phyloP scores from a whole-genome alignment of 2,888 invertebrate species.

The Leptura quadrifasciata region DNA sequence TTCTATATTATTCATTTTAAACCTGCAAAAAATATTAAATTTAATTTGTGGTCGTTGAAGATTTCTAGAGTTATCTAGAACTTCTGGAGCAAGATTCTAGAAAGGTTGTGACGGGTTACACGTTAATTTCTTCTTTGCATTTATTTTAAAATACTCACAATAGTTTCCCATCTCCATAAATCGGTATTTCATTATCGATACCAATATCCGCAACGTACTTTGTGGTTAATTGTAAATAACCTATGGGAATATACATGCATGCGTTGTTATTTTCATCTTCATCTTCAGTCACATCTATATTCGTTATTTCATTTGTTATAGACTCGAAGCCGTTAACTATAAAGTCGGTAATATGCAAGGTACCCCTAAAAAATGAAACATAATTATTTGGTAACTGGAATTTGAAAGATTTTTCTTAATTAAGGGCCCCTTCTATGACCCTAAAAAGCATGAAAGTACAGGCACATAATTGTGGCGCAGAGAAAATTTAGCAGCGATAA shows the following conservation, averaged over 20 bases:
- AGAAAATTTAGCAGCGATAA: too few relatives aligned
- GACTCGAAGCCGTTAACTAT: slow-evolving; percentile 12
- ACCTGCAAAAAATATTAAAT: slow-evolving; percentile 27
- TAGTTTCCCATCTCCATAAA: slow-evolving; percentile 47
- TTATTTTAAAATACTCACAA: slow-evolving; percentile 32
- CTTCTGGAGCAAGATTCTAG: too few relatives aligned
- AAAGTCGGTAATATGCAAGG: slow-evolving; percentile 13
- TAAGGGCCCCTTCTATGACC: too few relatives aligned
- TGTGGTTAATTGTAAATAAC: slow-evolving; percentile 33
- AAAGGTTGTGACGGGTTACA: too few relatives aligned
- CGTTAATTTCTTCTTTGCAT: too few relatives aligned
- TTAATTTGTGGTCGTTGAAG: background rate
- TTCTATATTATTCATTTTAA: slow-evolving; percentile 23
- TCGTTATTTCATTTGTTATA: background rate
- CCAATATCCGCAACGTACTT: slow-evolving; percentile 46
- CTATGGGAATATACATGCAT: slow-evolving; percentile 30
- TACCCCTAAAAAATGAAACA: slow-evolving; percentile 19
- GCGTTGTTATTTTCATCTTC: slow-evolving; percentile 38
- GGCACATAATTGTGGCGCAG: too few relatives aligned
- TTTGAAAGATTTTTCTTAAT: too few relatives aligned
- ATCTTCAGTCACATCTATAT: slow-evolving; percentile 35
- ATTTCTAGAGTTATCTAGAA: too few relatives aligned
- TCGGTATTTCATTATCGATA: slow-evolving; percentile 39
- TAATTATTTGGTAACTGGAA: background rate
- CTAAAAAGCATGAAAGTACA: too few relatives aligned